Base-by-base conservation (phyloP, 2,888 invertebrate genomes). In the Platycheirus albimanus region DNA sequence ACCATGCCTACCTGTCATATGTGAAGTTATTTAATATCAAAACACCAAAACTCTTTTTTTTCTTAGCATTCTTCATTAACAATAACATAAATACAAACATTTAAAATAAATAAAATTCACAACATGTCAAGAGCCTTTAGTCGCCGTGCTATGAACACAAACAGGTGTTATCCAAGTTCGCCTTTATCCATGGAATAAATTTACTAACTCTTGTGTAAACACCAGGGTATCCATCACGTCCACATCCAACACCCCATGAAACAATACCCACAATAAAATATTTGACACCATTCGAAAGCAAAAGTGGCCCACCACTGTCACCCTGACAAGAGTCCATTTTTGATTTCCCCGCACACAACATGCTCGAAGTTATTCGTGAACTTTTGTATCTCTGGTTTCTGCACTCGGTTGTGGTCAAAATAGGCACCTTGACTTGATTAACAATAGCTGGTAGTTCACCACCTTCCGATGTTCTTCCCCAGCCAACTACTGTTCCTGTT, bases 241-340 rank as follows among this genome's bases (percentile, higher is more conserved):
- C 92, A 63, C 92, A 92, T 10, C 92, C 92, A 43, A 96, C 95
- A 10, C 96, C 96, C 96, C 96, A 96, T 0, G 96, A 96, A 0
- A 96, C 96, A 86, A 96, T 95, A 33, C 96, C 96, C 66, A 95
- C 94, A 69, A 96, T 95, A 91, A 96, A 96, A 87, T 93, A 94
- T 89, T 94, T 95, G 75, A 95, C 95, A 33, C 94, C 95, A 85
- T 93, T 94, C 84, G 95, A 94, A 3, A 96, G 91, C 0, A 96
- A 91, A 47, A 97, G 91, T 0, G 97, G 97, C 0, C 97, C 97
- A 13, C 97, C 97, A 86, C 96, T 96, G 89, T 97, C 97, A 0
- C 97, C 97, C 91, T 97, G 97, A 87, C 97, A 97, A 0, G 96
- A 96, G 90, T 97, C 97, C 88, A 95, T 94, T 5, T 93, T 93